Evolutionary conservation across 2,888 invertebrate species (phyloP).

Genomic region (Pachliopta kotzebuea): DNA sequence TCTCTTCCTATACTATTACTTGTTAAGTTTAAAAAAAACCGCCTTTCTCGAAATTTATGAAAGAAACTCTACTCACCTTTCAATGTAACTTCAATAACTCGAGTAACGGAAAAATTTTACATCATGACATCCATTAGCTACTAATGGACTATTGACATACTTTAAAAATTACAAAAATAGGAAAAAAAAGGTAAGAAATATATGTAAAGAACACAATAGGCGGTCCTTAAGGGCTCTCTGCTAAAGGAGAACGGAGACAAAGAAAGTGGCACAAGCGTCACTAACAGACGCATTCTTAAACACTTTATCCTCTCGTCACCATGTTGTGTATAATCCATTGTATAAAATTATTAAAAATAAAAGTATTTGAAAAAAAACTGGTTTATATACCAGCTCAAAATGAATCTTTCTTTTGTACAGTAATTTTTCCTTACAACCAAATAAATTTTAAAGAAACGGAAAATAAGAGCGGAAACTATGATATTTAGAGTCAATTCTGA

Average conservation of each 20-base stretch:
- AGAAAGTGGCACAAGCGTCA: slow-evolving; percentile 11
- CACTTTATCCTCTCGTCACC: slow-evolving; percentile 4
- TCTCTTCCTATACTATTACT: no score
- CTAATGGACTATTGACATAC: not conserved
- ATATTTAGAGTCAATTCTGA: no score
- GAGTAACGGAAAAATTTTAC: no score
- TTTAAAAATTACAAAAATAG: not conserved
- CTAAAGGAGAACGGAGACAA: slow-evolving; percentile 1
- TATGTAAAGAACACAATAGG: not conserved
- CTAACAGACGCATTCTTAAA: slow-evolving; percentile 10
- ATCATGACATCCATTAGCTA: no score
- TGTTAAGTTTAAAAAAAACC: no score
- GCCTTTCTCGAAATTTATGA: no score
- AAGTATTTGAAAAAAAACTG: not conserved
- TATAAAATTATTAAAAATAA: not conserved
- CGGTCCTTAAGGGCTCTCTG: not conserved
- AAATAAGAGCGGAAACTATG: no score
- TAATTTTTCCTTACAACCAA: no score
- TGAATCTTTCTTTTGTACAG: no score
- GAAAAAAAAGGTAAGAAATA: not conserved
- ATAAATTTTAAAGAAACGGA: no score
- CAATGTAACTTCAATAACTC: no score
- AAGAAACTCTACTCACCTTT: no score
- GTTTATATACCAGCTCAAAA: not conserved
- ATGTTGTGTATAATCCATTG: not conserved